Evolutionary conservation across 1,140 invertebrate genomes (phyloP), one percentile per base, ranked within the genome.

Genomic region (Amyelois transitella): DNA sequence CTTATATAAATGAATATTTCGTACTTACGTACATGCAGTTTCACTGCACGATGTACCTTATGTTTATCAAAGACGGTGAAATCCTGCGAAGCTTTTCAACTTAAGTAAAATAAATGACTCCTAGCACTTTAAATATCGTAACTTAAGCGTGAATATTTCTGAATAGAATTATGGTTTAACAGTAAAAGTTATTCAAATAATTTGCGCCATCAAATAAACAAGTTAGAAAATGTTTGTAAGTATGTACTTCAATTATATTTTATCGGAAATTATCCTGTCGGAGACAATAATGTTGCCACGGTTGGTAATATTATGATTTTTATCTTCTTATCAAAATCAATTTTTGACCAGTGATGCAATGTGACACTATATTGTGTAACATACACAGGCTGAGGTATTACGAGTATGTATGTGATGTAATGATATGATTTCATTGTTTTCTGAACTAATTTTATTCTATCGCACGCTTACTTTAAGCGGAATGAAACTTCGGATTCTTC

Each of bases 31-130:
- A 38, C 4, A 38, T 38, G 55, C 47, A 38, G 24, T 51, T 54
- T 48, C 49, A 53, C 43, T 49, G 14, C 22, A 32, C 2, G 4
- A 12, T 1, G 17, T 14, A 14, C 6, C n/a, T 8, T 24, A n/a
- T 24, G 7, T 38, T 38, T 38, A 12, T 38, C 12, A 38, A 38
- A 50, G 10, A 25, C 47, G 51, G 60, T 47, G 60, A 62, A 62
- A 62, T 55, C 55, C 44, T 45, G 21, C 43, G 14, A 52, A 22
- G 18, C 38, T 22, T 43, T 25, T 24, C 10, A 52, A 14, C n/a
- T 43, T 52, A 28, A 10, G 24, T 28, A 38, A 24, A 24, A 38
- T 19, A 43, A 52, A 19, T 17, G 20, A 52, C n/a, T 52, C 28
- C 20, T 12, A 12, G 18, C 22, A n/a, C 28, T 18, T 52, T 52